Percentiles rank a stretch among this genome's conserved stretches.
phyloP scores from a whole-genome alignment of 2,888 invertebrate genomes.

The Drosophila picticornis region DNA sequence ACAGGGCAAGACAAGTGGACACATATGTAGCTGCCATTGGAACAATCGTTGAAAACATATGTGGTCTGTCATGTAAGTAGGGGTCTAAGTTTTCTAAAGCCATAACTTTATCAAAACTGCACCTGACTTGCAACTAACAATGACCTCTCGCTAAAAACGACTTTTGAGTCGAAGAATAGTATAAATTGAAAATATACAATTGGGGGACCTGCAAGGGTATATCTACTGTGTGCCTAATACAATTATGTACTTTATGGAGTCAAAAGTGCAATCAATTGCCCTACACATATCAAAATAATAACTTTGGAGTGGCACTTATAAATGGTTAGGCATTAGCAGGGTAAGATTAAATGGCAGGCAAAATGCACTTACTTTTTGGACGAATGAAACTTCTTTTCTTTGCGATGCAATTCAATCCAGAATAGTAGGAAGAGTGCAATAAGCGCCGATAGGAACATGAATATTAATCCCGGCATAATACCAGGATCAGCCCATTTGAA shows the following conservation, averaged over 20 bases:
- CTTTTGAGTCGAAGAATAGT: not conserved
- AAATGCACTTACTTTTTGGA: constrained; percentile 56
- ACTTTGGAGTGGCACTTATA: not conserved
- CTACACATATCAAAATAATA: not conserved
- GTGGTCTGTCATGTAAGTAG: too few relatives aligned
- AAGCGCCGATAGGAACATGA: constrained; percentile 47
- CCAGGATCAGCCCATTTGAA: constrained; percentile 74
- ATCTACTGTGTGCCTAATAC: not conserved
- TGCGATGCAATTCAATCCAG: constrained; percentile 70
- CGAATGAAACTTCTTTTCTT: constrained; percentile 62
- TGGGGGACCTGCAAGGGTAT: not conserved
- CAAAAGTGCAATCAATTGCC: not conserved
- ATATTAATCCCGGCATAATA: constrained; percentile 59
- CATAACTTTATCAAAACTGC: not conserved
- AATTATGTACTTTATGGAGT: not conserved
- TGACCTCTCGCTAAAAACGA: not conserved
- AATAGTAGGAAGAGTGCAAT: constrained; percentile 55
- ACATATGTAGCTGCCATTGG: not conserved
- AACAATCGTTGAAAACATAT: not conserved
- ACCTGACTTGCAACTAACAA: not conserved
- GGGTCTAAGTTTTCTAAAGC: not conserved
- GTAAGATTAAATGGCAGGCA: not conserved
- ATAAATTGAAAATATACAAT: not conserved
- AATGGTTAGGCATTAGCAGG: not conserved
- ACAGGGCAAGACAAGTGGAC: not conserved